Conservation (phyloP, 92 coral and sea anemone species). For the Zoanthus sansibaricus region DNA sequence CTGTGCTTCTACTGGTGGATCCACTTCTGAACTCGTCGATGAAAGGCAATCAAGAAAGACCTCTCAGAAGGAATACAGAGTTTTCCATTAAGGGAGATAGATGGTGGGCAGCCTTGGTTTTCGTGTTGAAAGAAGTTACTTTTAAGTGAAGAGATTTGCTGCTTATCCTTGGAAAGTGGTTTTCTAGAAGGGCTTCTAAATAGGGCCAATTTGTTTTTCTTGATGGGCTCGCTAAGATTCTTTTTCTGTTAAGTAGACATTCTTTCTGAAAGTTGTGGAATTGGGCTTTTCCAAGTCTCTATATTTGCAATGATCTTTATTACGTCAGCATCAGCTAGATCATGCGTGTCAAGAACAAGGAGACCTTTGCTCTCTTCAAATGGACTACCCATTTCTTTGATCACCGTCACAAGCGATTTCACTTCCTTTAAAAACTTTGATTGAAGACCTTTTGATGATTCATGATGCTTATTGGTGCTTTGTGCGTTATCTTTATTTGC, state of each 20-base stretch:
- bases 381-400: too few relatives aligned
- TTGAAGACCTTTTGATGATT: too few relatives aligned
- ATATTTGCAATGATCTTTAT: constrained; percentile 40
- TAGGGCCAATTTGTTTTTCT: constrained; percentile 57
- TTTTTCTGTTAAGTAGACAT: constrained; percentile 23
- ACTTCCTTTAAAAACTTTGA: not conserved
- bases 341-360: constrained; percentile 62
- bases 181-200: constrained; percentile 47
- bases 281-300: constrained; percentile 54
- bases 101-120: not conserved
- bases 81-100: constrained; percentile 53
- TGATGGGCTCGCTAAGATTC: constrained; percentile 50
- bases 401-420: too few relatives aligned
- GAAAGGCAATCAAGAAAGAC: too few relatives aligned
- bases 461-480: too few relatives aligned
- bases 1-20: too few relatives aligned
- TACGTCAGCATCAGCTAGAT: constrained; percentile 43
- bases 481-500: too few relatives aligned
- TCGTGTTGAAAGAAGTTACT: constrained; percentile 28
- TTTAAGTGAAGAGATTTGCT: constrained; percentile 54
- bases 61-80: constrained; percentile 40
- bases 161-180: constrained; percentile 34
- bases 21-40: too few relatives aligned
- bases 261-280: constrained; percentile 40
- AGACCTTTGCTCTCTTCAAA: constrained; percentile 33